Base-by-base conservation (phyloP, 1,140 invertebrate species). In the Drosophila mayri region DNA sequence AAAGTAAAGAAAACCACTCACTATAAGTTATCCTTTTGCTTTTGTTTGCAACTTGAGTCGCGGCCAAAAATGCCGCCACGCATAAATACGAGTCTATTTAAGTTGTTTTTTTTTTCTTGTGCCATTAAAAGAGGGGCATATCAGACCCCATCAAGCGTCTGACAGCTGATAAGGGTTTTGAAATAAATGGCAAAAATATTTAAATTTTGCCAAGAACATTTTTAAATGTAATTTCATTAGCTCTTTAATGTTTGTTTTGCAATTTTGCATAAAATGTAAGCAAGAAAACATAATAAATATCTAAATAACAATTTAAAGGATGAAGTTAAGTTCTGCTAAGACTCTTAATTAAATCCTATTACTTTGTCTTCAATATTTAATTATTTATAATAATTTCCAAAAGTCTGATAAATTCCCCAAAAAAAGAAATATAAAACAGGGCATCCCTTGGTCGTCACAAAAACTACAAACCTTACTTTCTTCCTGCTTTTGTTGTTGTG, bases 1-100 rank as follows among this genome's bases (percentile, higher is more conserved):
- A 30, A 47, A 25, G 5, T 11, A 52, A 54, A 54, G 50, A 54
- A 54, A 54, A 54, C 32, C 52, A 67, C 74, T 59, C 59, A 76
- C 72, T 64, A 64, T 64, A 68, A 64, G 72, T 86, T 90, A 91
- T 90, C 86, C 86, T 90, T 90, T 65, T 86, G 70, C 71, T 65
- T 77, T 88, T 85, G 55, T 88, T 66, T 32, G 84, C 82, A 84
- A 90, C 85, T 88, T 90, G 81, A 88, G 85, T 80, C 79, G 83
- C 84, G 75, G 79, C 66, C 41, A 78, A 78, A 70, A 62, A 76
- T 52, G 65, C 75, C 58, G 65, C 58, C 67, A 74, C 76, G 72
- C 80, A 87, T 83, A 78, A 81, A 61, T 68, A 61, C 57, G 30
- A 41, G 40, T 50, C 46, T 75, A 58, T 65, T 67, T 65, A 58